Evolutionary conservation across 2,113 vertebrate genomes (phyloP), one percentile per base, ranked within the genome.

Genomic region (Neolamprologus modestus): DNA sequence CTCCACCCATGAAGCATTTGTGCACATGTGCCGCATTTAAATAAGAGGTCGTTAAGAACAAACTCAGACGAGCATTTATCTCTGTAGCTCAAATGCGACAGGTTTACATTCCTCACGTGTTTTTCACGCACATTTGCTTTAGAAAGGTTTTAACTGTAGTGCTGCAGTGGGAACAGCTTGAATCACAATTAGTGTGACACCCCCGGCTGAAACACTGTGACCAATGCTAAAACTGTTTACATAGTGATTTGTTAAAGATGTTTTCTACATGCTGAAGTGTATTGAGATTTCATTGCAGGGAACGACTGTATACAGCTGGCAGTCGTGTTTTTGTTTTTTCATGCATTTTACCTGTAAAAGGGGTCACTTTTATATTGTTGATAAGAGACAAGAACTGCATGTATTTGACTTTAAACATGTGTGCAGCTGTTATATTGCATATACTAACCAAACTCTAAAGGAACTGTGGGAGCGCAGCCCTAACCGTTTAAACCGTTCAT

Each of bases 221-320:
- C 80, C 82, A 76, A 73, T 81, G 71, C 84, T 42, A 54, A 40
- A 55, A 80, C 87, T 94, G 94, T 95, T 95, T 94, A 95, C 93
- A 92, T 89, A 45, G 83, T n/a, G 81, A 85, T 88, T 84, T 90
- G 87, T 86, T 87, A 10, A 88, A 89, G 82, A 88, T 84, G 84
- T 91, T 88, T 91, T 88, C 68, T 91, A 86, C 71, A 33, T 89
- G 88, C 87, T 93, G 84, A 91, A 12, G 71, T 82, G 55, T 88
- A 1, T 81, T 84, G 52, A 84, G 55, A 73, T 85, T 86, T 92
- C 76, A 89, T 84, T 84, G 84, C 92, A 93, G 82, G 86, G 91
- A 91, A 82, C 61, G 52, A 82, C 84, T 89, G 76, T 40, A 82
- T 66, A 84, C 9, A 5, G 71, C 76, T 84, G 85, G 54, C 86